Evolutionary conservation across 2,113 vertebrate genomes (phyloP), one percentile per base, ranked within the genome.

Genomic region (Desmodus rotundus): DNA sequence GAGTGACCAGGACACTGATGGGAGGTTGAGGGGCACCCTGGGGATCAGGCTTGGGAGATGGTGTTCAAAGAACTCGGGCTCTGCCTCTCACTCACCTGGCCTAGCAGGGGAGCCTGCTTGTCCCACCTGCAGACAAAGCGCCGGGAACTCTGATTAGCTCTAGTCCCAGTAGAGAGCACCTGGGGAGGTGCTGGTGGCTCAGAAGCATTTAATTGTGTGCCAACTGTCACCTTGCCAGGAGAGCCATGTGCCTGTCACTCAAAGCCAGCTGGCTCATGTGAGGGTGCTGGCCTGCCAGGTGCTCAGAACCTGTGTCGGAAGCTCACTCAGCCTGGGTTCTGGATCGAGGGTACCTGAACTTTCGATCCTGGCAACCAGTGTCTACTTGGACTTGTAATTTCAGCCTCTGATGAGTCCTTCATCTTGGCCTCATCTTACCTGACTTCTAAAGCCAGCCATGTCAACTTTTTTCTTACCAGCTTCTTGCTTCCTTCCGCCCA

Each of bases 131-230:
- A 82, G 43, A 50, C 36, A 43, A 9, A 38, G 45, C 45, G 31
- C n/a, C 2, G 0, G 0, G 0, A 0, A 4, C 26, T 74, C n/a
- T 20, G 7, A 33, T 87, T 24, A 56, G 19, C 38, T 5, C 38
- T 31, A 12, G 9, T 86, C 50, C 33, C 28, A 68, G 0, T 4
- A 78, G 9, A 24, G 54, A 93, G 38, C 14, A 28, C 22, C 10
- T 4, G 38, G 38, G 43, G 58, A 61, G 7, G 10, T 16, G 17
- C 36, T 58, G 36, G 33, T 15, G 65, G 52, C 38, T 73, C 80
- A 50, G 54, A 61, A n/a, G 56, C 36, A 7, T 74, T 81, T 80
- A 11, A 50, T 12, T 43, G 10, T 28, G 4, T 22, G 22, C 20
- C n/a, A 24, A 54, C 4, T 0, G 15, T 45, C 33, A 45, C 22